A percentile compares a stretch with the other conserved stretches of the same genome.
phyloP scores from a whole-genome alignment of 2,888 invertebrate genomes.

The Euclidia mi region DNA sequence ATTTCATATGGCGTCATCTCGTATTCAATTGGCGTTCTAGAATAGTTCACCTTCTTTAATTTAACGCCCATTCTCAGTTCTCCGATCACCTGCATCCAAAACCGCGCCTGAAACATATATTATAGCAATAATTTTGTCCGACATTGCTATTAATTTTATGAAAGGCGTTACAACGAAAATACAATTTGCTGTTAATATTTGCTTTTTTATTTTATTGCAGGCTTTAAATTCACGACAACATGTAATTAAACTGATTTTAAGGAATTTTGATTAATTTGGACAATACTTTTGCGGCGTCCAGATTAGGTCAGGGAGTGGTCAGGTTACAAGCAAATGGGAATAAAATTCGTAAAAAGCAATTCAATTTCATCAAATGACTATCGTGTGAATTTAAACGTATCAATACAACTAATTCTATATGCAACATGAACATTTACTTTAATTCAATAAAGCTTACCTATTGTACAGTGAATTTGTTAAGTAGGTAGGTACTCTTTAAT shows the following conservation, averaged over 20 bases:
- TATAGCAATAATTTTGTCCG: conserved; percentile 39
- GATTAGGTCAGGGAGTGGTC: no score
- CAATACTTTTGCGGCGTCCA: no score
- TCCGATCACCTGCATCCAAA: conserved; percentile 98
- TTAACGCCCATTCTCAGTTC: conserved; percentile 97
- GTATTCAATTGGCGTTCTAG: conserved; percentile 95
- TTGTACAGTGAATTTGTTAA: no score
- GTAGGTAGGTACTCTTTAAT: no score
- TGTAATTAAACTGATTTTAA: not conserved
- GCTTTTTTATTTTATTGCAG: not conserved
- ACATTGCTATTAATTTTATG: conserved; percentile 62
- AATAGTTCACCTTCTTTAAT: conserved; percentile 95
- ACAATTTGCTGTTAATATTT: not conserved
- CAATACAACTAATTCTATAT: no score
- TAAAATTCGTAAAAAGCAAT: no score
- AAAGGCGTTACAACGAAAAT: conserved; percentile 50
- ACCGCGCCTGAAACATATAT: conserved; percentile 93
- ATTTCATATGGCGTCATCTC: conserved; percentile 99
- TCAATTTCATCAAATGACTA: no score
- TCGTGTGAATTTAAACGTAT: no score
- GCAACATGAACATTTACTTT: not conserved
- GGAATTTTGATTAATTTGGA: no score
- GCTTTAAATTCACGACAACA: not conserved
- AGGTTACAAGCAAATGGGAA: no score
- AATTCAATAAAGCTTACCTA: not conserved